phyloP scores from a whole-genome alignment of 2,888 invertebrate genomes.

The Anodontia alba region DNA sequence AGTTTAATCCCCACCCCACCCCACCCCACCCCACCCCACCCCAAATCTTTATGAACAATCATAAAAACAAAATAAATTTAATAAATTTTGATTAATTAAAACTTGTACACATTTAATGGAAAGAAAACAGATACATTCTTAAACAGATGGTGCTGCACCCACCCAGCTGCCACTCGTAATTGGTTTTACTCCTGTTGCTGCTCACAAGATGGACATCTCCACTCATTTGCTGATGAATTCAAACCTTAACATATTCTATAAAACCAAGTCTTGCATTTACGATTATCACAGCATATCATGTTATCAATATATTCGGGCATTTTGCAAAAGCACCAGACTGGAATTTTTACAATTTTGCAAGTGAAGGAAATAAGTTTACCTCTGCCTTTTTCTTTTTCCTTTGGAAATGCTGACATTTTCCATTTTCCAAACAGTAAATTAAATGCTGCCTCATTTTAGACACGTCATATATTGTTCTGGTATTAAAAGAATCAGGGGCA shows the following conservation, averaged over 20 bases:
- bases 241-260: not conserved
- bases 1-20: too few species aligned
- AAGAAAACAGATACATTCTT: too few species aligned
- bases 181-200: not conserved
- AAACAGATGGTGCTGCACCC: too few species aligned
- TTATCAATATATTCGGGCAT: constrained; percentile 16
- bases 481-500: not conserved
- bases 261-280: constrained; percentile 10
- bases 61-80: too few species aligned
- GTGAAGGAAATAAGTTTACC: not conserved
- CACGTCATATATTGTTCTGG: not conserved
- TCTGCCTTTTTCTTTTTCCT: not conserved
- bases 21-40: too few species aligned
- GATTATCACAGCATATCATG: constrained; percentile 10
- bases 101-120: too few species aligned
- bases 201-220: not conserved
- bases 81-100: too few species aligned
- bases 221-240: not conserved
- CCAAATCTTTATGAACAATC: too few species aligned
- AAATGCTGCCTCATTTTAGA: constrained; percentile 24
- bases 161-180: too few species aligned
- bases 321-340: not conserved
- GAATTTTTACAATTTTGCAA: not conserved
- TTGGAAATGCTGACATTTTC: constrained; percentile 15
- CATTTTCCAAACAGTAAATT: not conserved